A percentile compares a stretch with the other conserved stretches of the same genome.
These are phyloP conservation scores for Heliocidaris tuberculata DNA, from an alignment of 35 echinoderm and acorn worm species.

Conservation along the genomic window DNA sequence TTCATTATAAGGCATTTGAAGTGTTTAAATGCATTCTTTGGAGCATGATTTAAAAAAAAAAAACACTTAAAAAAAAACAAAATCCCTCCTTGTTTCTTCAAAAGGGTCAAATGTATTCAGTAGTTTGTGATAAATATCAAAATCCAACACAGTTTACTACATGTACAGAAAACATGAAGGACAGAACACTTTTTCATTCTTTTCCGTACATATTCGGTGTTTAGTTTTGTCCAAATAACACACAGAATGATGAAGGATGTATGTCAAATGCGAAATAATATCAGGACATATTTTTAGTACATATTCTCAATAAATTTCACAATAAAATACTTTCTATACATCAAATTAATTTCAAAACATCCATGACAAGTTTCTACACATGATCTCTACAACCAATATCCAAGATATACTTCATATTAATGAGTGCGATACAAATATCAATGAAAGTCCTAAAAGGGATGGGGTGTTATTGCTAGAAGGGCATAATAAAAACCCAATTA, in stretches of 20 bases:
- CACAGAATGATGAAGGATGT: background rate
- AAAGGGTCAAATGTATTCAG: too few relatives aligned
- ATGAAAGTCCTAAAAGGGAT: background rate
- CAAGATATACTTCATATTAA: background rate
- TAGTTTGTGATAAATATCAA: too few relatives aligned
- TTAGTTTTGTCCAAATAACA: background rate
- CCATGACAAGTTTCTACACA: background rate
- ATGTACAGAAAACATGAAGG: background rate
- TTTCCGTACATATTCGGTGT: background rate
- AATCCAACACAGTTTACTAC: too few relatives aligned
- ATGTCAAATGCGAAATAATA: background rate
- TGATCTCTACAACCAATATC: background rate
- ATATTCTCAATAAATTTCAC: background rate
- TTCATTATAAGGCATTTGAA: too few relatives aligned
- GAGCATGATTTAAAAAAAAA: too few relatives aligned
- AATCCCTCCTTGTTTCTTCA: too few relatives aligned
- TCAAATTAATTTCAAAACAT: background rate
- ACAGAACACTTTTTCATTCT: background rate
- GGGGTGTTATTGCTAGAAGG: too few relatives aligned
- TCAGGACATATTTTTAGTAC: background rate
- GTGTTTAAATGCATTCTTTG: too few relatives aligned
- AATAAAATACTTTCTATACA: constrained; percentile 14
- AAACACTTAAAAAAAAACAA: too few relatives aligned
- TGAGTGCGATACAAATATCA: background rate
- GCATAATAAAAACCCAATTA: too few relatives aligned